Evolutionary conservation across 2,888 invertebrate species (phyloP).

Genomic region (Helicoverpa assulta): DNA sequence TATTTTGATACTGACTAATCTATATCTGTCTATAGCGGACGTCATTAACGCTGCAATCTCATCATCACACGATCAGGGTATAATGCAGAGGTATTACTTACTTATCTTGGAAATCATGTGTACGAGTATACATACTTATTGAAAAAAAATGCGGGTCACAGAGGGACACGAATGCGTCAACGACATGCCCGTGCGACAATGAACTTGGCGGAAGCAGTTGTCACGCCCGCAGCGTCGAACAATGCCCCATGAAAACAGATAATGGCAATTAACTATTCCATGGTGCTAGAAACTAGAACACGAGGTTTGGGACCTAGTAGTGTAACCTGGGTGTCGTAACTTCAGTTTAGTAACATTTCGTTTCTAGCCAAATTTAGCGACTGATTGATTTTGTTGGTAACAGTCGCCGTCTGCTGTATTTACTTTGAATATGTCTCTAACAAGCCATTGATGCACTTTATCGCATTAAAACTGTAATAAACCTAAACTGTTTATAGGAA

Average conservation of each 20-base stretch:
- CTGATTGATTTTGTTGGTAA: too few relatives aligned
- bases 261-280: constrained; percentile 74
- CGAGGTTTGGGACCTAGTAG: constrained; percentile 31
- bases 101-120: background rate
- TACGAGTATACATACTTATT: constrained; percentile 16
- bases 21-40: background rate
- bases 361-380: background rate
- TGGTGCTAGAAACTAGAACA: constrained; percentile 56
- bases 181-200: constrained; percentile 80
- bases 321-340: constrained; percentile 17
- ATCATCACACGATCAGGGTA: background rate
- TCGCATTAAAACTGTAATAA: background rate
- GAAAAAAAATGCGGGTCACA: constrained; percentile 72
- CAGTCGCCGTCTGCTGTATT: too few relatives aligned
- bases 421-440: background rate
- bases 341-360: background rate
- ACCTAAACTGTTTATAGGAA: constrained; percentile 23
- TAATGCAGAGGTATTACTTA: too few relatives aligned
- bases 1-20: constrained; percentile 8
- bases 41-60: background rate
- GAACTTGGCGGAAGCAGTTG: constrained; percentile 88
- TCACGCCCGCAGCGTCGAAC: constrained; percentile 86
- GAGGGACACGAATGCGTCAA: constrained; percentile 62
- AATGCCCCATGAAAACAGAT: constrained; percentile 80
- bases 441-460: background rate